phyloP scores from a whole-genome alignment of 2,113 vertebrate species.

The Cebidichthys violaceus region DNA sequence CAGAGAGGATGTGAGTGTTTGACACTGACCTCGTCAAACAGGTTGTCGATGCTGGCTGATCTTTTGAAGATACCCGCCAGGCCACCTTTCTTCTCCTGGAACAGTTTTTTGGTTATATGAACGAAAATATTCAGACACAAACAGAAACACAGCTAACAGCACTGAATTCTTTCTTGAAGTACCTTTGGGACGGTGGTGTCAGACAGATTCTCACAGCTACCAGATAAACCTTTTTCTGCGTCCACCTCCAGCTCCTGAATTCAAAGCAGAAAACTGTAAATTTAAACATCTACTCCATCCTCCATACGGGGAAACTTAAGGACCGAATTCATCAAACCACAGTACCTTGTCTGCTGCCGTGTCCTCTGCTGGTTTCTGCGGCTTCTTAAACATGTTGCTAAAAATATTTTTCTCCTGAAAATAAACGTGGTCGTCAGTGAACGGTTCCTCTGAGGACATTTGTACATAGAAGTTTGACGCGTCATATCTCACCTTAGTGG shows the following conservation, averaged over 20 bases:
- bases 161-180: not conserved
- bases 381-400: constrained; percentile 71
- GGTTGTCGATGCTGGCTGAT: constrained; percentile 62
- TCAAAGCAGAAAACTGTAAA: constrained; percentile 12
- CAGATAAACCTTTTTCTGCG: constrained; percentile 15
- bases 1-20: not conserved
- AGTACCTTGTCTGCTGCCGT: constrained; percentile 49
- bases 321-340: rapidly evolving
- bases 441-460: not conserved
- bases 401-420: constrained; percentile 74
- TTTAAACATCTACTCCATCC: not conserved
- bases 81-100: constrained; percentile 68
- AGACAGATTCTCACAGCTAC: constrained; percentile 52
- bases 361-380: constrained; percentile 55
- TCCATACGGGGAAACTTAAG: rapidly evolving
- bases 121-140: not conserved
- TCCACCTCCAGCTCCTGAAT: constrained; percentile 41
- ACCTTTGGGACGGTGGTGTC: constrained; percentile 49
- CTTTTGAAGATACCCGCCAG: constrained; percentile 65
- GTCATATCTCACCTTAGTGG: constrained; percentile 47
- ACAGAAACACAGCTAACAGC: too few relatives aligned
- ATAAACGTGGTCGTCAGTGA: not conserved
- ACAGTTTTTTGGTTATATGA: not conserved
- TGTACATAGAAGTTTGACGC: rapidly evolving
- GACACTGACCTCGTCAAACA: constrained; percentile 68